A percentile compares a stretch with the other conserved stretches of the same genome.
These are phyloP conservation scores for Ips nitidus DNA, from an alignment of 1,140 invertebrate species.

Conservation along the genomic window DNA sequence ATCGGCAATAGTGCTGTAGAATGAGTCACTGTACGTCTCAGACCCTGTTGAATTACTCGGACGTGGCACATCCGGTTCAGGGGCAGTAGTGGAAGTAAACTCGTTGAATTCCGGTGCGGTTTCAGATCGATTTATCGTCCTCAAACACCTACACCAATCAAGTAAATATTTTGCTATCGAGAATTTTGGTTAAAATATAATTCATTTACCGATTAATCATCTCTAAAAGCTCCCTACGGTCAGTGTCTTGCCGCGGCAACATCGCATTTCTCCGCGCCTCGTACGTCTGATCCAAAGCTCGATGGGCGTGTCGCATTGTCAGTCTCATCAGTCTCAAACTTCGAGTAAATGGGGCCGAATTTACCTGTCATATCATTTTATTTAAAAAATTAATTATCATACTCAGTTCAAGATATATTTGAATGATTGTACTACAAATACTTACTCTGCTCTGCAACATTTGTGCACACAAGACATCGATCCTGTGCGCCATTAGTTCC, in stretches of 20 bases:
- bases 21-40: constrained; percentile 10
- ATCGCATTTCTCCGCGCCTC: constrained; percentile 45
- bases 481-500: constrained; percentile 42
- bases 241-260: constrained; percentile 41
- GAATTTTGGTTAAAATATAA: not conserved
- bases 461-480: constrained; percentile 45
- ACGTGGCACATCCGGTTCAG: not conserved
- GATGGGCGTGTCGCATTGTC: constrained; percentile 40
- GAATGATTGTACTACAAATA: too few species aligned
- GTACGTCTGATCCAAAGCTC: constrained; percentile 43
- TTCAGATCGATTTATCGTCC: constrained; percentile 27
- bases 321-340: constrained; percentile 44
- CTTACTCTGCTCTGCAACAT: constrained; percentile 44
- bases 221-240: constrained; percentile 42
- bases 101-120: not conserved
- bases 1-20: constrained; percentile 30
- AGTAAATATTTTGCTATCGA: constrained; percentile 1
- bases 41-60: not conserved
- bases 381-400: too few species aligned
- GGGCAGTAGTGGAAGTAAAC: not conserved
- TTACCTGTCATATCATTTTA: not conserved
- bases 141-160: constrained; percentile 29
- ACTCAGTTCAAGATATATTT: too few species aligned
- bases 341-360: constrained; percentile 38
- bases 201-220: constrained; percentile 32